phyloP scores from a whole-genome alignment of 2,888 invertebrate species.

The Habrosyne pyritoides region DNA sequence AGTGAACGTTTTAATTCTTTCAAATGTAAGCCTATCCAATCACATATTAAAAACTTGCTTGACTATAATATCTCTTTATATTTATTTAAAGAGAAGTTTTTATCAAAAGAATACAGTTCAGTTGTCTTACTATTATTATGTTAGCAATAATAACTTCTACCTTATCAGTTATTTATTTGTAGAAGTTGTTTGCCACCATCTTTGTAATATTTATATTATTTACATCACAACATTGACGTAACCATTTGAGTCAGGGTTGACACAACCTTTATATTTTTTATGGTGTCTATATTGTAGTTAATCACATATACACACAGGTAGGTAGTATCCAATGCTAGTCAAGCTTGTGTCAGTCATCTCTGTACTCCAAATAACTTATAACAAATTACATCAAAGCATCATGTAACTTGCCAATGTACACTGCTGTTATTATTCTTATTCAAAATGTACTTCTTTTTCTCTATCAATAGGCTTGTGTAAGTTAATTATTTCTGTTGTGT shows the following conservation, averaged over 20 bases:
- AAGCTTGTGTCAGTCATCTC: too few species aligned
- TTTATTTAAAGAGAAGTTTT: too few species aligned
- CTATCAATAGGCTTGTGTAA: background rate
- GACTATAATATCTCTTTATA: too few species aligned
- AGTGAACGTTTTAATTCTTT: too few species aligned
- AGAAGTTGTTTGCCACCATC: constrained; percentile 15
- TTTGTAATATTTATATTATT: constrained; percentile 43
- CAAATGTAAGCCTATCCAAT: too few species aligned
- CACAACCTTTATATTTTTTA: constrained; percentile 11
- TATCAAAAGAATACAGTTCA: background rate
- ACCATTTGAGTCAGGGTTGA: constrained; percentile 31
- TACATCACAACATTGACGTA: constrained; percentile 42
- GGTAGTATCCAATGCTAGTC: too few species aligned
- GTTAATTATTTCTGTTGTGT: constrained; percentile 8
- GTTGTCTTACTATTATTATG: background rate
- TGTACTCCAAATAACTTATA: too few species aligned
- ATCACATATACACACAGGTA: too few species aligned
- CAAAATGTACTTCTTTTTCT: background rate
- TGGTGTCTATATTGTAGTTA: background rate
- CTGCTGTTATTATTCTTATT: too few species aligned
- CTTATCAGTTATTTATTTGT: constrained; percentile 24
- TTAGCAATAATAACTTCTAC: background rate
- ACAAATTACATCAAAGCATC: too few species aligned
- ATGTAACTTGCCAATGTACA: too few species aligned
- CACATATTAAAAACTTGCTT: too few species aligned